Evolutionary conservation across 2,797 vertebrate genomes (phyloP), one percentile per base, ranked within the genome.

Genomic region (Lacerta bilineata): DNA sequence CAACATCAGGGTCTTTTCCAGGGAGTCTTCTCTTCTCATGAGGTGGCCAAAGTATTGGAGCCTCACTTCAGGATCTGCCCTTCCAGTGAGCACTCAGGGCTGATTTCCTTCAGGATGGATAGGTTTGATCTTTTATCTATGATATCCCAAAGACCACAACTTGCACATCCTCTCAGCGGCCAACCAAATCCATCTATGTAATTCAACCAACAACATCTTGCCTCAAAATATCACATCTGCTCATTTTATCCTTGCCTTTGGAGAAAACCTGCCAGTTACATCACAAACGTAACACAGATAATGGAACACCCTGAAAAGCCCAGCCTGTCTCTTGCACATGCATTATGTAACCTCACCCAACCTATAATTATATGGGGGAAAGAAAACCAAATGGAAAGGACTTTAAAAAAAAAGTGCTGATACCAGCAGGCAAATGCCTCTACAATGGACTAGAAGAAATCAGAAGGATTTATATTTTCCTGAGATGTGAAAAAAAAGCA

Each of bases 381-480:
- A 69, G 2, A 39, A 18, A 9, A 78, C 0, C 10, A 1, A 69
- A 78, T 11, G 33, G 18, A 90, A 89, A 92, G 80, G 18, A 80
- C 3, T 43, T 79, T 13, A 13, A 55, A 46, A 69, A 66, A 83
- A 66, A 25, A 55, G 2, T 68, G 33, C 2, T 91, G 80, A 87
- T 25, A 90, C 27, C 43, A 27, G 79, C n/a, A 36, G 87, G 46
- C 0, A 86, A 84, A 75, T 0, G 0, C n/a, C 27, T 25, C 83
- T 64, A 39, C 66, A 55, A 9, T 69, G 25, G 13, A 20, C 81
- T 66, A 17, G 9, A 5, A 91, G 89, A n/a, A n/a, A n/a, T n/a
- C n/a, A n/a, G n/a, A n/a, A n/a, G n/a, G 74, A 91, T 94, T 80
- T 59, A 90, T 2, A 25, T 90, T 91, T 78, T 77, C 69, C 86